Evolutionary conservation across 2,888 invertebrate genomes (phyloP), one percentile per base, ranked within the genome.

Genomic region (Atethmia centrago): DNA sequence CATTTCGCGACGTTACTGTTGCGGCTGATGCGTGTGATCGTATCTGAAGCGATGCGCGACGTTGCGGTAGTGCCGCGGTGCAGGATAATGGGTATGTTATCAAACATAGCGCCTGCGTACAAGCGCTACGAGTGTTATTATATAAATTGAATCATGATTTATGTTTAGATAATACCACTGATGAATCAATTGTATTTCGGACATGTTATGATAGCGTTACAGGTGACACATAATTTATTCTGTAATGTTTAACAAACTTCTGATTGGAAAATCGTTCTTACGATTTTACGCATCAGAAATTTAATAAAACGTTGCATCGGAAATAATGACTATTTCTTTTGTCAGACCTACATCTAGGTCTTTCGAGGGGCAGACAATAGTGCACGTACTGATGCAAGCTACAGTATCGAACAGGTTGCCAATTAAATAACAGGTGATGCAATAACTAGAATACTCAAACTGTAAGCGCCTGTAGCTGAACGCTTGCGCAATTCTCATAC

Each of bases 141-240:
- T 80, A 80, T 86, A 79, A 82, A 71, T 73, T 78, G 77, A 82
- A 79, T 77, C 73, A 75, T 72, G 49, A 76, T 68, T 61, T 49
- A 59, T 86, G 82, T 85, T 88, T 86, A 71, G 76, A 85, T 83
- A 84, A 83, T 84, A 87, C 62, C n/a, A 80, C 73, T 73, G 71
- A 68, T 68, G 64, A 84, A 77, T 74, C 84, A 75, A 86, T 86
- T 85, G 85, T 85, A 80, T 82, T 78, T 84, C 63, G 49, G 53
- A 40, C 16, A 65, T 85, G 84, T 88, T 85, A 79, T 88, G 80
- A 79, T 62, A 72, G 49, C 45, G 51, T 51, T 68, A 47, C 66
- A 66, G 58, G 71, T 61, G 59, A 69, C 21, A 75, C 63, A 70
- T 56, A 51, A 69, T 68, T 78, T 53, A 65, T 58, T 61, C 25